Evolutionary conservation across 37 sponge, comb jelly and placozoan species (phyloP).

Genomic region (Aplysina aerophoba): DNA sequence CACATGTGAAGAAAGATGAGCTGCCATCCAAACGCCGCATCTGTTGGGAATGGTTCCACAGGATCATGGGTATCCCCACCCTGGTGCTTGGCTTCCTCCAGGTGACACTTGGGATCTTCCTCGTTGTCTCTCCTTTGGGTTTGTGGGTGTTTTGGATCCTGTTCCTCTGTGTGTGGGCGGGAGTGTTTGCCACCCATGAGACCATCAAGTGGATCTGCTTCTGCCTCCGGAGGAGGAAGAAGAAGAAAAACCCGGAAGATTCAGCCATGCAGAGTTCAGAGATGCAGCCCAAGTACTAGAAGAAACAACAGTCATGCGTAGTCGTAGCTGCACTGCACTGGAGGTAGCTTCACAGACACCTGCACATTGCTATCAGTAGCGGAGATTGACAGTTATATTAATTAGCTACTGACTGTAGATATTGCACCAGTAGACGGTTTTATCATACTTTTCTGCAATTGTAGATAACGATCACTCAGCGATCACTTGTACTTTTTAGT

Average conservation of each 20-base stretch:
- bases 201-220: constrained; percentile 35
- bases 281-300: not conserved
- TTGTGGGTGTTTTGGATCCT: constrained; percentile 63
- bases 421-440: too few relatives aligned
- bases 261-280: not conserved
- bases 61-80: constrained; percentile 17
- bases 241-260: not conserved
- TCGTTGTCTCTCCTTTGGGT: constrained; percentile 51
- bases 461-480: too few relatives aligned
- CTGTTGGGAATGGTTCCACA: constrained; percentile 64
- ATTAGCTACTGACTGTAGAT: too few relatives aligned
- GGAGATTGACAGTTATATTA: too few relatives aligned
- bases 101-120: constrained; percentile 62
- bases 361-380: too few relatives aligned
- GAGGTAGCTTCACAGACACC: too few relatives aligned
- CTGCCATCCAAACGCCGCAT: constrained; percentile 34
- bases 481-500: too few relatives aligned
- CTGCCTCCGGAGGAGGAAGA: constrained; percentile 1
- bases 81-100: constrained; percentile 43
- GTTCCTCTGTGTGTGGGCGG: constrained; percentile 32
- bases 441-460: too few relatives aligned
- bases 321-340: too few relatives aligned
- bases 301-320: too few relatives aligned
- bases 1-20: constrained; percentile 37
- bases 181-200: constrained; percentile 33